These are phyloP conservation scores for Sigmodon hispidus DNA, from an alignment of 2,113 vertebrate species.

Conservation along the genomic window DNA sequence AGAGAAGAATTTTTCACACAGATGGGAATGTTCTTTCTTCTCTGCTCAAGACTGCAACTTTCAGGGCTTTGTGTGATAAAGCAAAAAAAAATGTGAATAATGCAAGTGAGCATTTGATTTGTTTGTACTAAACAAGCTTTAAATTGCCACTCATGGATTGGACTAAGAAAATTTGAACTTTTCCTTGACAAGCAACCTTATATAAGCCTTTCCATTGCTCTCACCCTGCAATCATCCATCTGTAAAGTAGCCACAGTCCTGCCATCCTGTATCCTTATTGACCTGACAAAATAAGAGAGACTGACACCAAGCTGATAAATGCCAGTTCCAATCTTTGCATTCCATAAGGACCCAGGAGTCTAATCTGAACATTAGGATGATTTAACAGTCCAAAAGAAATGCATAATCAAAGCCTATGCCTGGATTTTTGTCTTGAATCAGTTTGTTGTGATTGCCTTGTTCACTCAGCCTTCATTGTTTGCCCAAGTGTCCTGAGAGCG, in stretches of 20 bases:
- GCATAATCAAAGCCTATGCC: constrained; percentile 37
- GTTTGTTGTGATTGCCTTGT: constrained; percentile 52
- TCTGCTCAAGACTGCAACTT: background rate
- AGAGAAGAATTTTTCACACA: background rate
- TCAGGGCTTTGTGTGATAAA: background rate
- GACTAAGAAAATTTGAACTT: background rate
- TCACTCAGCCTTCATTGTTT: constrained; percentile 44
- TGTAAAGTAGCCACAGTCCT: background rate
- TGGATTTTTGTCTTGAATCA: constrained; percentile 51
- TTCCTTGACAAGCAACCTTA: background rate
- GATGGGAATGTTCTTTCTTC: background rate
- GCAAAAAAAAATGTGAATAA: background rate
- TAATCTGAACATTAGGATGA: constrained; percentile 54
- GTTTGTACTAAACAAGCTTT: background rate
- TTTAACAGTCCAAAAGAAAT: constrained; percentile 45
- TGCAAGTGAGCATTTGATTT: background rate
- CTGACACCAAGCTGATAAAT: background rate
- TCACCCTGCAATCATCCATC: background rate
- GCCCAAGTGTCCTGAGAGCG: constrained; percentile 60
- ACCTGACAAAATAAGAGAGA: constrained; percentile 4
- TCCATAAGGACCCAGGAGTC: constrained; percentile 24
- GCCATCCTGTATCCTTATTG: background rate
- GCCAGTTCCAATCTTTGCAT: background rate
- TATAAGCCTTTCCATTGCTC: background rate
- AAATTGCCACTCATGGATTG: too few species aligned